phyloP scores from a whole-genome alignment of 2,888 invertebrate species.

The Agrochola litura region DNA sequence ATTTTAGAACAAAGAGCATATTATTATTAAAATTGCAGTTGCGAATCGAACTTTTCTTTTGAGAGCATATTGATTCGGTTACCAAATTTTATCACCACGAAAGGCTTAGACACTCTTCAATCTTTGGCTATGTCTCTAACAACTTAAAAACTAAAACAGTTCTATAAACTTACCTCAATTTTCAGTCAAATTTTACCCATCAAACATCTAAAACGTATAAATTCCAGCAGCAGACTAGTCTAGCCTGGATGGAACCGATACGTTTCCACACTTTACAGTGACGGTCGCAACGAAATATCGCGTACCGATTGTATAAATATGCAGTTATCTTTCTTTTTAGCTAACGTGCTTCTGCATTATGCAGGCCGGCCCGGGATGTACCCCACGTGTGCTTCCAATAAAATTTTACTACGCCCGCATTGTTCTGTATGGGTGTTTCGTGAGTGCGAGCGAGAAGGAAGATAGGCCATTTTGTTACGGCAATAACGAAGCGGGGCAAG shows the following conservation, averaged over 20 bases:
- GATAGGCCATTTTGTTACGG: slow-evolving; percentile 82
- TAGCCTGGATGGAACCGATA: slow-evolving; percentile 49
- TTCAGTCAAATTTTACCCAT: slow-evolving; percentile 10
- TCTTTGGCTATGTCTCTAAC: neutral
- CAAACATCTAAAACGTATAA: slow-evolving; percentile 32
- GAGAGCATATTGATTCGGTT: neutral
- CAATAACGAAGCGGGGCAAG: slow-evolving; percentile 82
- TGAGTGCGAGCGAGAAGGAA: slow-evolving; percentile 76
- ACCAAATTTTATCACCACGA: neutral
- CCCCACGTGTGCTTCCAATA: slow-evolving; percentile 89
- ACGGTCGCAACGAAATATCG: slow-evolving; percentile 88
- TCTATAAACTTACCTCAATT: slow-evolving; percentile 2
- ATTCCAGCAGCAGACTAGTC: slow-evolving; percentile 32
- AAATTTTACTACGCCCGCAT: slow-evolving; percentile 89
- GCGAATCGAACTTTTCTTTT: too few species aligned
- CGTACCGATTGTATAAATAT: slow-evolving; percentile 89
- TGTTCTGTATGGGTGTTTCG: slow-evolving; percentile 81
- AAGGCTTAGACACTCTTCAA: neutral
- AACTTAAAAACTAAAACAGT: too few species aligned
- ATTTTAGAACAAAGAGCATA: too few species aligned
- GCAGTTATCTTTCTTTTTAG: slow-evolving; percentile 90
- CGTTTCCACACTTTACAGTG: slow-evolving; percentile 79
- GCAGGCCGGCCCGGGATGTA: slow-evolving; percentile 78
- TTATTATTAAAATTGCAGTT: too few species aligned
- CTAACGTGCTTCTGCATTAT: slow-evolving; percentile 89